These are phyloP conservation scores for Smutsia gigantea DNA, from an alignment of 2,797 vertebrate species.

Conservation along the genomic window DNA sequence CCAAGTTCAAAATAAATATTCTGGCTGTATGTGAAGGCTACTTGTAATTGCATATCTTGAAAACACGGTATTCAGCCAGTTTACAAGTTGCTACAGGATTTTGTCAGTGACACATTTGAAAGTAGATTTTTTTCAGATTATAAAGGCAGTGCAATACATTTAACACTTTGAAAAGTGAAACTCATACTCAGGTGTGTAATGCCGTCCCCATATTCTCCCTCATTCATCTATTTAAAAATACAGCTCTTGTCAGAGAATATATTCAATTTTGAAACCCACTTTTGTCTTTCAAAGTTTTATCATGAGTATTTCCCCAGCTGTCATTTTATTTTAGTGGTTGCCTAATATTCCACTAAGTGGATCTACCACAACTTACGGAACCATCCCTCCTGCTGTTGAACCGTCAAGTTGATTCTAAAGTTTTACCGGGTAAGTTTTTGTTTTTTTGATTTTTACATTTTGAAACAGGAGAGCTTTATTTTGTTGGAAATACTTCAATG, in stretches of 20 bases:
- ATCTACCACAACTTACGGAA: background rate
- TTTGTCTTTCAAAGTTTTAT: background rate
- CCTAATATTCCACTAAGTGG: background rate
- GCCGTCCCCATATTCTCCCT: too few relatives aligned
- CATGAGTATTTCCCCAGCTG: background rate
- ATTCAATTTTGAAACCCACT: background rate
- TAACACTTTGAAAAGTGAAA: background rate
- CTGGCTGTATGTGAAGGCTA: background rate
- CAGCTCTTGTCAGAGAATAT: background rate
- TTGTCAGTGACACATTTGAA: background rate
- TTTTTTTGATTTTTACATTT: background rate
- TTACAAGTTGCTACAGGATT: background rate
- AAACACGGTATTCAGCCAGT: background rate
- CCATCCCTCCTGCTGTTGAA: background rate
- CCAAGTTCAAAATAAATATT: background rate
- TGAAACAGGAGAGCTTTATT: background rate
- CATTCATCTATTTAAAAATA: too few relatives aligned
- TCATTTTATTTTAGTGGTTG: background rate
- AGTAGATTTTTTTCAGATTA: background rate
- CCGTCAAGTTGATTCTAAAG: background rate
- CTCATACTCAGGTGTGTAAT: background rate
- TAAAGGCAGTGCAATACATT: background rate
- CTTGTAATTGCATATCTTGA: background rate
- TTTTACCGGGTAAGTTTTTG: background rate
- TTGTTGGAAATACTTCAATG: background rate